Evolutionary conservation across 1,140 invertebrate genomes (phyloP), one percentile per base, ranked within the genome.

Genomic region (Drosophila paulistorum): DNA sequence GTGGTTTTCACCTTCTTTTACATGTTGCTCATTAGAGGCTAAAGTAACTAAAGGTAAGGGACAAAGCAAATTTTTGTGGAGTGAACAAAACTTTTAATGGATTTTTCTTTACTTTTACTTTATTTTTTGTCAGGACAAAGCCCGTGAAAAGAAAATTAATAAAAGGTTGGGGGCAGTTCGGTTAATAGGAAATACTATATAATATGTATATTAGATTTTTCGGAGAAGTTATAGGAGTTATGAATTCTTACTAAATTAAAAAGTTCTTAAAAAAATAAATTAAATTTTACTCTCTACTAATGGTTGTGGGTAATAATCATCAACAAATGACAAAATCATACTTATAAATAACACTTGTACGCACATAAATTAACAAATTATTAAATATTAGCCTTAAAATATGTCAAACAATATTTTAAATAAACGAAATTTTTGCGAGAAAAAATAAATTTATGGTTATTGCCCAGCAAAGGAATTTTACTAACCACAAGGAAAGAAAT

Each of bases 381-480:
- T 14, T 10, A 30, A 35, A 59, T 37, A 37, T 17, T 30, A 30
- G n/a, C 9, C 30, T 3, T 14, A 33, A 5, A 13, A 30, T 7
- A 30, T 30, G 30, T 7, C 30, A 30, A 30, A 30, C 30, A 30
- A 7, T 48, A 17, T 14, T 17, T 48, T 7, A 9, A 48, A 10
- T 17, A 48, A 48, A 48, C 17, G 45, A 48, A 17, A 17, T 17
- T 17, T 45, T 20, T 66, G 35, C 30, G 1, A 73, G 20, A 13
- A 30, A 48, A 20, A 7, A 58, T 58, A 48, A 71, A 84, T 84
- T 84, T 80, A 85, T 84, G 69, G 66, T 68, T 74, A 84, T 84
- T 84, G 70, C 64, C 57, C 10, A 48, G 45, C 58, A 23, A 79
- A 65, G 72, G 79, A 70, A 67, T 65, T 10, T 30, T 23, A 14